Evolutionary conservation across 2,797 vertebrate species (phyloP), one percentile per base, ranked within the genome.

Genomic region (Anas bahamensis): DNA sequence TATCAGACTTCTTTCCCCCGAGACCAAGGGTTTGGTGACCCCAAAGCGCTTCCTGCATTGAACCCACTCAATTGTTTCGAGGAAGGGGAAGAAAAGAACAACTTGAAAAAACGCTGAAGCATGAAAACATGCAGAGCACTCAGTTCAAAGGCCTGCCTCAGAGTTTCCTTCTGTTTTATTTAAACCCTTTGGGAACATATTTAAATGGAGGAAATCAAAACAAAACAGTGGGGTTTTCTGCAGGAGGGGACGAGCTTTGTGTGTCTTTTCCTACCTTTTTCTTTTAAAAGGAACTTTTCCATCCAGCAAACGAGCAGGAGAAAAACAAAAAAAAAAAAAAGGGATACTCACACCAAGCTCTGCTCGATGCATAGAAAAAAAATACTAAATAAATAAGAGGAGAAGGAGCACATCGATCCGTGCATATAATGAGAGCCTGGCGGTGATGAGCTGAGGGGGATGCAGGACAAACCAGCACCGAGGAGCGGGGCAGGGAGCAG

Each of bases 161-260:
- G 74, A 48, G 66, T 48, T 94, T 52, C 81, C 74, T 93, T 84
- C 83, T 91, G 83, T 79, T 93, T 95, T 93, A 94, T 95, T 93
- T 84, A 93, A 93, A 66, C 16, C 48, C 19, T 82, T 60, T 23
- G 48, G 68, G 90, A 93, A 93, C 79, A 90, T 41, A 90, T 91
- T 95, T 93, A 88, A 95, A 91, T 91, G 81, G 72, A 76, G 70
- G 56, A 94, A 96, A 95, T 79, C 83, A 88, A 94, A 95, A 88
- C 92, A 88, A 89, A 84, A 55, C 66, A 86, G 52, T 44, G 23
- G 31, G 48, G 17, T 16, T 75, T 89, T 48, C 80, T 75, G 41
- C 21, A 39, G 57, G 12, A 65, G 28, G 46, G n/a, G 28, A 13
- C 53, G 57, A 82, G 71, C 31, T 61, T 68, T 50, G 23, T 52